A percentile compares a stretch with the other conserved stretches of the same genome.
phyloP scores from a whole-genome alignment of 2,113 vertebrate species.

The Salvelinus fontinalis region DNA sequence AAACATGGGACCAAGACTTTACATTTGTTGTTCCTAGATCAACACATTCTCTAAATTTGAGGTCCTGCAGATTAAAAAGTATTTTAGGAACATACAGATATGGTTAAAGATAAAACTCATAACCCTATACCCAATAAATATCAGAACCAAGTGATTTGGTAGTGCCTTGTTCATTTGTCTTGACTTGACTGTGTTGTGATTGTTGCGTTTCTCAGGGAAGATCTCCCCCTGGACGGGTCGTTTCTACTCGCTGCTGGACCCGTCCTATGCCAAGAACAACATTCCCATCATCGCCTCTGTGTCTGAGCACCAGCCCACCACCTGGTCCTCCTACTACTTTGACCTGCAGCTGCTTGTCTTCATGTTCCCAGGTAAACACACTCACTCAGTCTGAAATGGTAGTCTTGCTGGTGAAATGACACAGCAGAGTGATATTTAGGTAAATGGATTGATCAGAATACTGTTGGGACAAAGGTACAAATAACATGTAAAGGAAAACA shows the following conservation, averaged over 20 bases:
- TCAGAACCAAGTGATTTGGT: neutral
- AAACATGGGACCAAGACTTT: too few relatives aligned
- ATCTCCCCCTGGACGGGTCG: conserved; percentile 98
- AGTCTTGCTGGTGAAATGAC: too few relatives aligned
- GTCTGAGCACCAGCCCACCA: conserved; percentile 97
- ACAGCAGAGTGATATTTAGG: too few relatives aligned
- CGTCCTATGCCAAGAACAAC: conserved; percentile 98
- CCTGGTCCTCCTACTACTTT: conserved; percentile 99
- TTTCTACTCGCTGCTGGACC: conserved; percentile 96
- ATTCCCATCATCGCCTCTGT: conserved; percentile 98
- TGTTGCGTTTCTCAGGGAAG: conserved; percentile 79
- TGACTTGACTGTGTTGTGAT: neutral
- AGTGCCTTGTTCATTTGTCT: neutral
- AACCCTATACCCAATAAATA: too few relatives aligned
- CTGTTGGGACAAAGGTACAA: too few relatives aligned
- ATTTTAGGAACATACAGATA: too few relatives aligned
- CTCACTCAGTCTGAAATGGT: too few relatives aligned
- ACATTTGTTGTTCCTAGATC: too few relatives aligned
- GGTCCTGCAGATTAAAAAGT: too few relatives aligned
- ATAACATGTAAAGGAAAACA: too few relatives aligned
- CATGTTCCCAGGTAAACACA: conserved; percentile 89
- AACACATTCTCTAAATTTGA: neutral
- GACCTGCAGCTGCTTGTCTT: conserved; percentile 98
- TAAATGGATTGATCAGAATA: too few relatives aligned
- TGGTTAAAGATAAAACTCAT: too few relatives aligned